Evolutionary conservation across 2,888 invertebrate species (phyloP).

Genomic region (Limnephilus rhombicus): DNA sequence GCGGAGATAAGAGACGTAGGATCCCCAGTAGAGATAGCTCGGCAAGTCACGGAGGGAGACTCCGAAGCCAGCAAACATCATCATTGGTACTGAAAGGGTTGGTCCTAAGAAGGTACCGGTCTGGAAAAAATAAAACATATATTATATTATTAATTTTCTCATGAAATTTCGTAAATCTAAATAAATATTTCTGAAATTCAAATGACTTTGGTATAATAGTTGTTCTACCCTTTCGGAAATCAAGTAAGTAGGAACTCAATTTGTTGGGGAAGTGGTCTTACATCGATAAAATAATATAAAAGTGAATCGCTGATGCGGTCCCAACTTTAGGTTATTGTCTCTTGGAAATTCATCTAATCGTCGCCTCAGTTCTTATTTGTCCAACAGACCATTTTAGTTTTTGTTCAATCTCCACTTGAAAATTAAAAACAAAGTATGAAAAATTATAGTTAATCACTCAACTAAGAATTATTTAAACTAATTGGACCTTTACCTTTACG

Average conservation of each 20-base stretch:
- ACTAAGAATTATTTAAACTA: no score
- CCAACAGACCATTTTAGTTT: no score
- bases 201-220: not conserved
- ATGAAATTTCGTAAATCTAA: no score
- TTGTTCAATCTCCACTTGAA: no score
- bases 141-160: not conserved
- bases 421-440: no score
- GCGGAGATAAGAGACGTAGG: constrained; percentile 92
- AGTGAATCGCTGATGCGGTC: not conserved
- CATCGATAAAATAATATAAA: not conserved
- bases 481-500: no score
- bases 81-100: constrained; percentile 93
- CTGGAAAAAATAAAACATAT: constrained; percentile 74
- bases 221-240: not conserved
- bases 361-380: no score
- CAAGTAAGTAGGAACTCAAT: not conserved
- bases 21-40: constrained; percentile 91
- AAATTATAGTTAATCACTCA: no score
- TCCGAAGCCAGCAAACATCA: constrained; percentile 98
- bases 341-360: not conserved
- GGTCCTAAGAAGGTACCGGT: constrained; percentile 97
- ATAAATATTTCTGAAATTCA: not conserved
- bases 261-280: not conserved
- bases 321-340: not conserved
- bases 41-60: constrained; percentile 93